Percentiles rank a stretch among this genome's conserved stretches.
Conservation (phyloP, 1,140 invertebrate genomes). For the Heliconius melpomene region DNA sequence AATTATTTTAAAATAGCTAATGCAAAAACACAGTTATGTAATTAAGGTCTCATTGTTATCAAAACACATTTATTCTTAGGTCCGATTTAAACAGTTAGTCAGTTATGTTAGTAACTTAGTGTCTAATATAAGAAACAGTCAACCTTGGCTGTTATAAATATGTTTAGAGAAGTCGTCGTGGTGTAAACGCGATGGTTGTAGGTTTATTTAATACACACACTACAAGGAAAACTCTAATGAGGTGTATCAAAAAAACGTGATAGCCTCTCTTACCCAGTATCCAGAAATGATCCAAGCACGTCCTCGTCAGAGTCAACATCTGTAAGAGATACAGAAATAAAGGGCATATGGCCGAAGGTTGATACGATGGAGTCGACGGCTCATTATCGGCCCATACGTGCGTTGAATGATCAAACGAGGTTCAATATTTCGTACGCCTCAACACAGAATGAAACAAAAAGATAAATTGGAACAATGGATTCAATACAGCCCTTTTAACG, state of each 20-base stretch:
- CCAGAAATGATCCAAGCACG: constrained; percentile 23
- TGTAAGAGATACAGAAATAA: constrained; percentile 27
- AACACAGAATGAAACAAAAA: constrained; percentile 26
- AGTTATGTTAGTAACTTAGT: neutral
- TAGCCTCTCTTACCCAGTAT: constrained; percentile 14
- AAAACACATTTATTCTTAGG: neutral
- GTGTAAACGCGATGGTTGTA: too few species aligned
- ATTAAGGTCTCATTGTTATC: too few species aligned
- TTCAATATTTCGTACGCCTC: constrained; percentile 23
- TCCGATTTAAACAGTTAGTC: neutral
- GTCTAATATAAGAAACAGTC: too few species aligned
- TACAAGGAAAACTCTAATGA: neutral
- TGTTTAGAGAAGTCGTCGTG: too few species aligned
- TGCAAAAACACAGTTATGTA: neutral
- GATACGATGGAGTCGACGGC: constrained; percentile 25
- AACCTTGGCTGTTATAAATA: too few species aligned
- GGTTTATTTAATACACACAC: too few species aligned
- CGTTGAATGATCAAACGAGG: constrained; percentile 15
- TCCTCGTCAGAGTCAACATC: constrained; percentile 25
- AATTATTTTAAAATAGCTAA: neutral
- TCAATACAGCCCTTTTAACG: neutral
- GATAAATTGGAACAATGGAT: constrained; percentile 25
- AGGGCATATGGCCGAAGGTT: constrained; percentile 30
- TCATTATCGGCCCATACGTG: constrained; percentile 32
- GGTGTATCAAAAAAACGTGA: neutral